Conservation (phyloP, 30 jellyfish, hydroid and myxozoan genomes). For the Clytia hemisphaerica region DNA sequence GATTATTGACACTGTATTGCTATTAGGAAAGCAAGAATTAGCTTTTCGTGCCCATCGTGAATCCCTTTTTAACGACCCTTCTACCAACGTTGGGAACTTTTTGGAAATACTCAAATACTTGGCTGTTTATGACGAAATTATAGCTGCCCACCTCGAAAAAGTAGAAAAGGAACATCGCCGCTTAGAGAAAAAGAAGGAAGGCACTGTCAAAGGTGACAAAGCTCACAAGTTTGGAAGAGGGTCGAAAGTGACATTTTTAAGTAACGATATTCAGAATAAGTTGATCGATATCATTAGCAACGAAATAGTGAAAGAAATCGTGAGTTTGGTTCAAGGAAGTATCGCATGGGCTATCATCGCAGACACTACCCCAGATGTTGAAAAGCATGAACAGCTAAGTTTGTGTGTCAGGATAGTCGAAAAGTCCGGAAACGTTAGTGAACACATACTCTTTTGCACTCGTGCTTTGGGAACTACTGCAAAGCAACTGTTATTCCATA, state of each 20-base stretch:
- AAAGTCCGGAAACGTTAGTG: slow-evolving; percentile 20
- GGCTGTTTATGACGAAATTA: neutral
- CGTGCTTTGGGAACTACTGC: slow-evolving; percentile 36
- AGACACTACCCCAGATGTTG: slow-evolving; percentile 31
- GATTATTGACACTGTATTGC: slow-evolving; percentile 14
- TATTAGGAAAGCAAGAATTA: slow-evolving; percentile 27
- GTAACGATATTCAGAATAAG: slow-evolving; percentile 12
- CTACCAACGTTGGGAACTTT: slow-evolving; percentile 7
- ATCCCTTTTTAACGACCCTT: neutral
- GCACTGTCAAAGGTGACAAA: slow-evolving; percentile 12
- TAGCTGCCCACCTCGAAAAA: slow-evolving; percentile 17
- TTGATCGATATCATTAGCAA: slow-evolving; percentile 31
- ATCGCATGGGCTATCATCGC: slow-evolving; percentile 30
- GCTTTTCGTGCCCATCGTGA: slow-evolving; percentile 26
- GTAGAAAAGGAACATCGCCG: neutral
- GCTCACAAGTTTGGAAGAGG: too few species aligned
- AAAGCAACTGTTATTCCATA: neutral
- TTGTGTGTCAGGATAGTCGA: slow-evolving; percentile 19
- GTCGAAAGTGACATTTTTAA: slow-evolving; percentile 25
- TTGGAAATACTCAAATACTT: slow-evolving; percentile 1
- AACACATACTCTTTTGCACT: slow-evolving; percentile 18
- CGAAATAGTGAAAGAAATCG: slow-evolving; percentile 7
- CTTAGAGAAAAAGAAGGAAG: neutral
- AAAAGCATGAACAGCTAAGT: slow-evolving; percentile 23
- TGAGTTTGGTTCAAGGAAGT: neutral